Evolutionary conservation across 1,140 invertebrate genomes (phyloP).

Genomic region (Cotesia typhae): DNA sequence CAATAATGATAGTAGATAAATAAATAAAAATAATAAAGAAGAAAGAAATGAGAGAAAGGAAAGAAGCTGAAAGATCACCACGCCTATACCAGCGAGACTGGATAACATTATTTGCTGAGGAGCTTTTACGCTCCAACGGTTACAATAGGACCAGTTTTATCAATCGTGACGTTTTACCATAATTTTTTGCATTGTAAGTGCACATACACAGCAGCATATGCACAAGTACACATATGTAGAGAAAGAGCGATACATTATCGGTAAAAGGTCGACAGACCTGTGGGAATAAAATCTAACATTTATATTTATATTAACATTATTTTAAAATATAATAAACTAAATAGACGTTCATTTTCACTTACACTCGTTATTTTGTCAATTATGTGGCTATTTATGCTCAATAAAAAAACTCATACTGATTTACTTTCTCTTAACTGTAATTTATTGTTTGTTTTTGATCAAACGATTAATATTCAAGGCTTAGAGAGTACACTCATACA

Average conservation of each 20-base stretch:
- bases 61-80: conserved; percentile 33
- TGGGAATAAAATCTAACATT: neutral
- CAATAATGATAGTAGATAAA: neutral
- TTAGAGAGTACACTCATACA: neutral
- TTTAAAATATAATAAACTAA: neutral
- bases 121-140: conserved; percentile 38
- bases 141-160: conserved; percentile 28
- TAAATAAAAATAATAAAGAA: conserved; percentile 1
- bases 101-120: conserved; percentile 33
- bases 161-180: neutral
- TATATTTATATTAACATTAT: neutral
- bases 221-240: neutral
- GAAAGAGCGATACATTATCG: neutral
- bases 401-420: neutral
- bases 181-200: neutral
- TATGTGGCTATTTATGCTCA: too few species aligned
- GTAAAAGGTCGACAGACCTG: conserved; percentile 13
- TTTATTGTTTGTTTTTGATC: neutral
- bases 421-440: conserved; percentile 2
- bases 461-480: conserved; percentile 9
- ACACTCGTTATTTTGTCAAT: too few species aligned
- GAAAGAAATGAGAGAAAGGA: conserved; percentile 16
- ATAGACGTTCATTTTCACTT: too few species aligned
- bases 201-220: neutral
- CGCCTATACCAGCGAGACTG: neutral